Conservation (phyloP, 2,888 invertebrate genomes). For the Marasmarcha lunaedactyla region DNA sequence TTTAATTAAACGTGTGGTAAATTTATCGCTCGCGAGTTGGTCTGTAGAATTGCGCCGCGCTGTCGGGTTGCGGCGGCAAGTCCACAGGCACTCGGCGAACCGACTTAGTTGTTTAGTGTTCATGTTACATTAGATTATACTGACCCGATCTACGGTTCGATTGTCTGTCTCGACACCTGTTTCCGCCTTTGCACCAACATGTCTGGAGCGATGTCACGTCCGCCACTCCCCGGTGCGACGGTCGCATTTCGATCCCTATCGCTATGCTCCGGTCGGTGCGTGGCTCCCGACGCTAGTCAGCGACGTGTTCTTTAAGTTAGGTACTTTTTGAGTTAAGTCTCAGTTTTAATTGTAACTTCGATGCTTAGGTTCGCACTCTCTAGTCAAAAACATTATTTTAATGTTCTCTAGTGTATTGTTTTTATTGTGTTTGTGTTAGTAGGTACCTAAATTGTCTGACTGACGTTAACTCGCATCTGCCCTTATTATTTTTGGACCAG, state of each 20-base stretch:
- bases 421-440: background rate
- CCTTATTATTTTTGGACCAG: background rate
- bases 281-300: conserved; percentile 58
- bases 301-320: conserved; percentile 47
- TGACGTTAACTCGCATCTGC: no score
- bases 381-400: conserved; percentile 42
- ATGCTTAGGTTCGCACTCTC: conserved; percentile 24
- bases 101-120: conserved; percentile 65
- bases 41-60: conserved; percentile 16
- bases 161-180: conserved; percentile 40
- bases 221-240: no score
- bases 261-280: conserved; percentile 26
- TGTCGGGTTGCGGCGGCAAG: no score
- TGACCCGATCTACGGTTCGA: conserved; percentile 37
- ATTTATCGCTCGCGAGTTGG: conserved; percentile 41
- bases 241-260: no score
- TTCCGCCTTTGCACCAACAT: conserved; percentile 35
- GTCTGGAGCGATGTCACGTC: no score
- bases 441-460: background rate
- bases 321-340: conserved; percentile 17
- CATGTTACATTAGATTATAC: conserved; percentile 66
- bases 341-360: conserved; percentile 31
- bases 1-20: conserved; percentile 64
- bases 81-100: conserved; percentile 28
- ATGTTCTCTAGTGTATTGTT: conserved; percentile 21